These are phyloP conservation scores for Macaca mulatta DNA, from an alignment of 2,113 vertebrate species.

Conservation along the genomic window DNA sequence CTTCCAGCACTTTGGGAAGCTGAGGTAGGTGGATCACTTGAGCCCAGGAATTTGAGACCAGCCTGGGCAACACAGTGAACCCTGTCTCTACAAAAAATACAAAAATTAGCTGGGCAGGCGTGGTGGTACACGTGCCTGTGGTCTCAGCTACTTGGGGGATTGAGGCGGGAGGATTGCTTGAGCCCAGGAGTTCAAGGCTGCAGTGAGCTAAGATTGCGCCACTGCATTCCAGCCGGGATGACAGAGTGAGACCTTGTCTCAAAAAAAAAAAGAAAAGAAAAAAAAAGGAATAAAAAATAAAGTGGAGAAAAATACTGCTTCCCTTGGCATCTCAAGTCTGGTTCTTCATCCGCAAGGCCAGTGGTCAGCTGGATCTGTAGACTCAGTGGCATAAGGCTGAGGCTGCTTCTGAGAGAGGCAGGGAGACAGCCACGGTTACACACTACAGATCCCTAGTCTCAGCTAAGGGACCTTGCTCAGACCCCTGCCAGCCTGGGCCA, in stretches of 20 bases:
- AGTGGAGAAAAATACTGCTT: background rate
- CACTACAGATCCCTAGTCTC: background rate
- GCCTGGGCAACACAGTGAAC: background rate
- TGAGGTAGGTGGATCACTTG: no score
- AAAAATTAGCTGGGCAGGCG: background rate
- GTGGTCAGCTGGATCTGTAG: background rate
- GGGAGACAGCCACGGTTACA: background rate
- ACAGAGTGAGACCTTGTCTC: background rate
- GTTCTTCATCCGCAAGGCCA: background rate
- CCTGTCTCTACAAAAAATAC: background rate
- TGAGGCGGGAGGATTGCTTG: background rate
- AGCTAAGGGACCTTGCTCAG: background rate
- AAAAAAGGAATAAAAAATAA: background rate
- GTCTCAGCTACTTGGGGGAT: background rate
- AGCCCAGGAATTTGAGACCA: background rate
- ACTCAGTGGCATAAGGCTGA: background rate
- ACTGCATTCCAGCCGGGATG: background rate
- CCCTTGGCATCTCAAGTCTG: background rate
- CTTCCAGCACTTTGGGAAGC: no score
- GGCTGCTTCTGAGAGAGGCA: background rate
- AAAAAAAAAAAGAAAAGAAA: no score
- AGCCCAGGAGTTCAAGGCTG: background rate
- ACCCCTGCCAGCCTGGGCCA: background rate
- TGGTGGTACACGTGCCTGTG: background rate
- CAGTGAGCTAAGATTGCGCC: background rate